phyloP scores from a whole-genome alignment of 2,888 invertebrate genomes.

The Phoenoteleia sp. region DNA sequence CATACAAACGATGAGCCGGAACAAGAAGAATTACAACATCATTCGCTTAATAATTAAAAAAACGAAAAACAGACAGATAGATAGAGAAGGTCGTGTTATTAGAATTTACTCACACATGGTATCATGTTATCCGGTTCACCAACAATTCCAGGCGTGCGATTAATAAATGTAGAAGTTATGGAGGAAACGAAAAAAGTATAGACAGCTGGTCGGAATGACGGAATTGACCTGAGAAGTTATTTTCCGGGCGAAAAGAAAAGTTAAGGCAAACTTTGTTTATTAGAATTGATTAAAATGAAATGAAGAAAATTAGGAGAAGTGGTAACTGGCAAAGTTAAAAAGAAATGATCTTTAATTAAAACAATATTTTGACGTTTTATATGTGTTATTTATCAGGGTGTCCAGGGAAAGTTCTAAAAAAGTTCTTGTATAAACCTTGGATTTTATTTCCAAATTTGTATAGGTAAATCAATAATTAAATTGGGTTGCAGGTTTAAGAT shows the following conservation, averaged over 20 bases:
- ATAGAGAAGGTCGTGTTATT: constrained; percentile 76
- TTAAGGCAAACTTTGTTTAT: background rate
- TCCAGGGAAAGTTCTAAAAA: no score
- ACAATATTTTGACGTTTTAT: no score
- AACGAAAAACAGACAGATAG: background rate
- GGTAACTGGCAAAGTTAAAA: no score
- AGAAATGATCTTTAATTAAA: no score
- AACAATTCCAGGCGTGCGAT: constrained; percentile 86
- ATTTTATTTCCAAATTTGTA: no score
- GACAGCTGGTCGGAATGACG: constrained; percentile 42
- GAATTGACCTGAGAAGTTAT: background rate
- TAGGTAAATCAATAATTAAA: no score
- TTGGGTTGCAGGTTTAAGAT: no score
- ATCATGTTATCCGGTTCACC: constrained; percentile 86
- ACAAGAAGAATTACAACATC: constrained; percentile 37
- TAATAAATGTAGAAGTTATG: constrained; percentile 81
- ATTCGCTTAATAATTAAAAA: constrained; percentile 33
- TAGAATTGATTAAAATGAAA: background rate
- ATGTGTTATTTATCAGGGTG: no score
- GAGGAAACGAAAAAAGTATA: constrained; percentile 71
- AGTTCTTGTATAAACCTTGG: no score
- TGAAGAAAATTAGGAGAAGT: background rate
- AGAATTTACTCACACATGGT: constrained; percentile 85
- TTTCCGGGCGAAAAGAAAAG: background rate
- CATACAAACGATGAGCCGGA: no score